Percentiles rank a stretch among this genome's conserved stretches.
These are phyloP conservation scores for Limanda limanda DNA, from an alignment of 2,113 vertebrate species.

Conservation along the genomic window DNA sequence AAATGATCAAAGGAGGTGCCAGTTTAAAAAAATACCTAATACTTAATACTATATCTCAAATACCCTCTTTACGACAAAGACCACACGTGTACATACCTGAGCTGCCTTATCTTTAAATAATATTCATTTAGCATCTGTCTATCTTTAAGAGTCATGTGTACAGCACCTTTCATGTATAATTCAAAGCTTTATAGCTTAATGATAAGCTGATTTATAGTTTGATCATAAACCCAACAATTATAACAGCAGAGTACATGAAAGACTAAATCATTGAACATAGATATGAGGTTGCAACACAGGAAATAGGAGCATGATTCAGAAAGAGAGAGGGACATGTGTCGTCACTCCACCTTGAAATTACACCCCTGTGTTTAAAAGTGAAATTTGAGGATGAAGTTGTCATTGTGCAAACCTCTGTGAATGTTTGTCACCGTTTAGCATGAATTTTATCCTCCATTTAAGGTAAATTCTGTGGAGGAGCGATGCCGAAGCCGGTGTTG, in stretches of 20 bases:
- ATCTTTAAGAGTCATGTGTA: background rate
- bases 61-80: too few relatives aligned
- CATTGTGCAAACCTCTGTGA: background rate
- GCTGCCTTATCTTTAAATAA: background rate
- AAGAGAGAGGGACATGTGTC: too few relatives aligned
- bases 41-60: too few relatives aligned
- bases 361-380: background rate
- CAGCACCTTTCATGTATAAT: background rate
- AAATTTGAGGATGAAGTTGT: background rate
- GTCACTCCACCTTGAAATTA: too few relatives aligned
- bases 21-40: too few relatives aligned
- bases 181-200: background rate
- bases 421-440: slow-evolving; percentile 6
- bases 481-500: slow-evolving; percentile 60
- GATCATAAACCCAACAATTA: background rate
- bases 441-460: slow-evolving; percentile 6
- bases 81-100: background rate
- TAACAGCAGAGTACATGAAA: background rate
- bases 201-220: background rate
- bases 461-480: slow-evolving; percentile 77
- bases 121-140: background rate
- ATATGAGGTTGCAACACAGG: background rate
- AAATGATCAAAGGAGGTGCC: background rate
- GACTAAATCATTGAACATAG: background rate
- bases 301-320: too few relatives aligned